Percentiles rank a stretch among this genome's conserved stretches.
phyloP scores from a whole-genome alignment of 1,140 invertebrate genomes.

The Lamellibrachia luymesi region DNA sequence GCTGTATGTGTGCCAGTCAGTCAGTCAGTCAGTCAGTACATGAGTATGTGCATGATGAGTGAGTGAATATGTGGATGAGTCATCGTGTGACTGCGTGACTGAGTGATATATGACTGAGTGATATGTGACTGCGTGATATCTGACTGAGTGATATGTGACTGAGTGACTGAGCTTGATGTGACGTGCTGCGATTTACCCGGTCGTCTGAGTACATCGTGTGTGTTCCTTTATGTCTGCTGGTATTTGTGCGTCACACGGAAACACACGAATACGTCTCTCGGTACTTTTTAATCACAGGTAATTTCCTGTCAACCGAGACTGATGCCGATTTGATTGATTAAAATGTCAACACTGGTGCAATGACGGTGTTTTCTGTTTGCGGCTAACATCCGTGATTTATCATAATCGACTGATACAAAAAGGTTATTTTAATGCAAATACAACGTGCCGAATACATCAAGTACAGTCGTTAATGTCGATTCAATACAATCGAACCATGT shows the following conservation, averaged over 20 bases:
- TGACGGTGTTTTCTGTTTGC: background rate
- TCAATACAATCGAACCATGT: background rate
- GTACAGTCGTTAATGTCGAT: background rate
- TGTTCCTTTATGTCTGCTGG: background rate
- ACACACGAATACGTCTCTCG: background rate
- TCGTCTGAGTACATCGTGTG: background rate
- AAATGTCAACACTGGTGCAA: background rate
- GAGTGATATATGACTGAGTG: no score
- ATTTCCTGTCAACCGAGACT: background rate
- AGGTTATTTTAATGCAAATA: background rate
- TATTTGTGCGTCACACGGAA: background rate
- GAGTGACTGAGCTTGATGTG: background rate
- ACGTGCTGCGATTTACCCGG: background rate
- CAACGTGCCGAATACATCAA: background rate
- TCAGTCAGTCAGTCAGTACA: no score
- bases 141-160: no score
- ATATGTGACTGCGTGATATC: no score
- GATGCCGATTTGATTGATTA: background rate
- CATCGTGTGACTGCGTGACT: no score
- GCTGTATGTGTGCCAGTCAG: no score
- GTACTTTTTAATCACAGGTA: background rate
- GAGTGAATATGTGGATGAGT: no score
- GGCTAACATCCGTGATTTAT: background rate
- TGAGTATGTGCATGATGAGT: background rate
- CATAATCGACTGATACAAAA: slow-evolving; percentile 1